phyloP scores from a whole-genome alignment of 1,140 invertebrate species.

The Zaprionus africanus region DNA sequence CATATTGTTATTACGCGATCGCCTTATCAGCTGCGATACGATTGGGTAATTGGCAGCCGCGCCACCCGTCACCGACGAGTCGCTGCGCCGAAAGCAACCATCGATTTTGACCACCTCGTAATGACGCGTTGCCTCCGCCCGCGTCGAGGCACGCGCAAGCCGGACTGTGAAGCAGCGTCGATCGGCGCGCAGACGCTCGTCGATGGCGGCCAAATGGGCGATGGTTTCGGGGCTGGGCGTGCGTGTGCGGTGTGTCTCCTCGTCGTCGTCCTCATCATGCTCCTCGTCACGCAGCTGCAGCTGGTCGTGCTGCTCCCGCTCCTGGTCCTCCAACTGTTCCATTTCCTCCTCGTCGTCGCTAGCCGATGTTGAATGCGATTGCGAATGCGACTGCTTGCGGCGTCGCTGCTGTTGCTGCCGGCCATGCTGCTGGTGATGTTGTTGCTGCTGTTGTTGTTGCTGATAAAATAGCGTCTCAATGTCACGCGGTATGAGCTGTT shows the following conservation, averaged over 20 bases:
- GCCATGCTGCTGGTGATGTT: slow-evolving; percentile 47
- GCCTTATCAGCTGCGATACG: slow-evolving; percentile 85
- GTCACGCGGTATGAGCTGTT: slow-evolving; percentile 87
- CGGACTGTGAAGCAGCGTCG: slow-evolving; percentile 85
- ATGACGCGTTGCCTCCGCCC: slow-evolving; percentile 87
- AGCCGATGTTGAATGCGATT: slow-evolving; percentile 71
- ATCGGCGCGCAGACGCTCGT: slow-evolving; percentile 75
- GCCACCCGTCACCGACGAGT: slow-evolving; percentile 84
- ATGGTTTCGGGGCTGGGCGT: slow-evolving; percentile 76
- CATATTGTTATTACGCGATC: slow-evolving; percentile 83
- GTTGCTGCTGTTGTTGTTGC: slow-evolving; percentile 53
- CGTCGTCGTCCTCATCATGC: slow-evolving; percentile 55
- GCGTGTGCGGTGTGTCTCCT: slow-evolving; percentile 30
- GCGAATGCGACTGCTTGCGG: slow-evolving; percentile 47
- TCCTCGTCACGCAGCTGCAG: slow-evolving; percentile 38
- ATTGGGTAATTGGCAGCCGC: slow-evolving; percentile 81
- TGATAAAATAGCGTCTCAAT: slow-evolving; percentile 79
- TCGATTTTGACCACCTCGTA: slow-evolving; percentile 88
- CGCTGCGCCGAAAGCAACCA: slow-evolving; percentile 85
- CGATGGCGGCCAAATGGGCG: slow-evolving; percentile 75
- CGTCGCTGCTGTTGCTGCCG: slow-evolving; percentile 4
- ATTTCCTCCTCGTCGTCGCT: slow-evolving; percentile 74
- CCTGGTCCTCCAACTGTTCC: slow-evolving; percentile 15
- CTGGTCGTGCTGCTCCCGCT: slow-evolving; percentile 6
- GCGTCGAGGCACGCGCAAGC: slow-evolving; percentile 87